Evolutionary conservation across 2,888 invertebrate species (phyloP), one percentile per base, ranked within the genome.

Genomic region (Drosophila multiciliata): DNA sequence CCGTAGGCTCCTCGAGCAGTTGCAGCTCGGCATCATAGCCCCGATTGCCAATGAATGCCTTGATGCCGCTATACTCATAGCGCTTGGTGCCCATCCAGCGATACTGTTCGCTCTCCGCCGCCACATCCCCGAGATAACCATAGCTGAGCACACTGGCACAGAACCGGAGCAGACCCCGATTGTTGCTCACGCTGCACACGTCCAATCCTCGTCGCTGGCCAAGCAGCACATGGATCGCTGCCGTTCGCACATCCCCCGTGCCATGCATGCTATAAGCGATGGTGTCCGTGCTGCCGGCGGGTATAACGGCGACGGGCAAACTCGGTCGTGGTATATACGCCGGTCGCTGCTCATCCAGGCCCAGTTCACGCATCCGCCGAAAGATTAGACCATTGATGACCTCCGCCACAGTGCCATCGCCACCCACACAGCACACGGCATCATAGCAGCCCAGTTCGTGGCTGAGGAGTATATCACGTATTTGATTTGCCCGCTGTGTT

Each of bases 361-460:
- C 86, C 17, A 88, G 61, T 65, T 93, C 93, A 29, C 87, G 87
- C 73, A 93, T 92, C 1, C 90, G 85, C n/a, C 96, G 96, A 94
- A 94, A 67, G 93, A 94, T 71, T 4, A 97, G 92, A 0, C 97
- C 97, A 91, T 97, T 96, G 77, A 95, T 95, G 35, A 97, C 94
- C 93, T 98, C 98, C 9, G 96, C 95, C 82, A 97, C 96, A 50
- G 97, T 97, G 0, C 98, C 98, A 92, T 98, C 98, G 0, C 98
- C 98, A 1, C 98, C 98, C 11, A 98, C 96, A 92, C 96, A 96
- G 23, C 96, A 95, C 26, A 97, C 94, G 1, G 96, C 96, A 93
- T 96, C 94, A 79, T 94, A 95, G 78, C 93, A 93, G 73, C 95
- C 95, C 71, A 95, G 91, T 87, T 94, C 94, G 66, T 94, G 94